Evolutionary conservation across 2,888 invertebrate genomes (phyloP).

Genomic region (Clostera curtula): DNA sequence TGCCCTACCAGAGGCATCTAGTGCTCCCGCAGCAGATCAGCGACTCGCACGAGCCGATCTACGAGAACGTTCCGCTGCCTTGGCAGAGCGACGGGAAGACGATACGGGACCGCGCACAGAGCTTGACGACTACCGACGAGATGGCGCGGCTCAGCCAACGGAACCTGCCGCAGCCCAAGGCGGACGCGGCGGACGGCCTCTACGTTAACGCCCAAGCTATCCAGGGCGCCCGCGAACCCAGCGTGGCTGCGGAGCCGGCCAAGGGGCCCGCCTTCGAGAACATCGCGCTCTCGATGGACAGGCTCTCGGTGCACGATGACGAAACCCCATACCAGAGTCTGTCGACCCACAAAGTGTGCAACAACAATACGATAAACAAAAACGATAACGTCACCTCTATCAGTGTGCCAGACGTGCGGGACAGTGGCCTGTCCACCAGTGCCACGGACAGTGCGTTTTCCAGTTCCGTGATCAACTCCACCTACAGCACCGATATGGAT

Average conservation of each 20-base stretch:
- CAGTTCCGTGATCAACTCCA: conserved; percentile 43
- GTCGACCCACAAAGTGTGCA: conserved; percentile 52
- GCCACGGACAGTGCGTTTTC: conserved; percentile 39
- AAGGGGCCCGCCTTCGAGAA: conserved; percentile 45
- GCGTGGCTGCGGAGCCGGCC: conserved; percentile 49
- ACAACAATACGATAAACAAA: conserved; percentile 48
- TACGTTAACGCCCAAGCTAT: conserved; percentile 67
- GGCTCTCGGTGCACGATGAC: conserved; percentile 50
- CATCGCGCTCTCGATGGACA: conserved; percentile 40
- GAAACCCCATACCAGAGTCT: conserved; percentile 66
- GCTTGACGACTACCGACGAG: conserved; percentile 83
- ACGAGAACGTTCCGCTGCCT: conserved; percentile 85
- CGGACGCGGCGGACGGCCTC: conserved; percentile 43
- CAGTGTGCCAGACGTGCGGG: conserved; percentile 33
- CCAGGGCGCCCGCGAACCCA: conserved; percentile 55
- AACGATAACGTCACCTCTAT: conserved; percentile 61
- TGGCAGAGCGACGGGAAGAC: conserved; percentile 68
- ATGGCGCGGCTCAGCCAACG: conserved; percentile 61
- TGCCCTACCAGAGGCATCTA: conserved; percentile 61
- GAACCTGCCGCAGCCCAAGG: conserved; percentile 49
- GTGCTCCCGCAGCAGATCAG: conserved; percentile 65
- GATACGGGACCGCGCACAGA: conserved; percentile 76
- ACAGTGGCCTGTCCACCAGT: conserved; percentile 27
- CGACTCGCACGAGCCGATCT: conserved; percentile 81
- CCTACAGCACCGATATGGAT: conserved; percentile 46